Evolutionary conservation across 2,888 invertebrate species (phyloP).

Genomic region (Cabera pusaria): DNA sequence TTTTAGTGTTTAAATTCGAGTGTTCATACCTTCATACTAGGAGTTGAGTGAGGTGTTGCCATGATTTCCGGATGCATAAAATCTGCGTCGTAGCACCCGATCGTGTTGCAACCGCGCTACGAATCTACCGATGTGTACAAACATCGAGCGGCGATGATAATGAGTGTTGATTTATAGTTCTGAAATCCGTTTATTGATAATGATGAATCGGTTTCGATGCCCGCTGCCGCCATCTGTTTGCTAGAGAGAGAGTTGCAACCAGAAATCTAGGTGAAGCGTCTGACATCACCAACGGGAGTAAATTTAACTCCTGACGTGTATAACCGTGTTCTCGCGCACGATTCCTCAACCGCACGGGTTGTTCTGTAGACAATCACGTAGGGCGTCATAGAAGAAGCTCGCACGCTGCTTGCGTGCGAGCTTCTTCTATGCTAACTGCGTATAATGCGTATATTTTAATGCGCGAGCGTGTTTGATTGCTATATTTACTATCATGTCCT

Average conservation of each 20-base stretch:
- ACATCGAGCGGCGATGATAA: slow-evolving; percentile 16
- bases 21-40: no score
- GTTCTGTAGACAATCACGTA: slow-evolving; percentile 48
- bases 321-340: slow-evolving; percentile 49
- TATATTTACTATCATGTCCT: slow-evolving; percentile 32
- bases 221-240: slow-evolving; percentile 70
- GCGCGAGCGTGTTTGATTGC: slow-evolving; percentile 37
- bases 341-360: slow-evolving; percentile 59
- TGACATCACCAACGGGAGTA: slow-evolving; percentile 78
- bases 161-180: slow-evolving; percentile 20
- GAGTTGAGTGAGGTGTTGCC: slow-evolving; percentile 5
- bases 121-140: slow-evolving; percentile 24
- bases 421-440: no score
- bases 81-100: slow-evolving; percentile 1
- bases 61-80: slow-evolving; percentile 10
- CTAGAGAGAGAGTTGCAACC: slow-evolving; percentile 60
- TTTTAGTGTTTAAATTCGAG: no score
- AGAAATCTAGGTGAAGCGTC: slow-evolving; percentile 79
- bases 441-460: slow-evolving; percentile 42
- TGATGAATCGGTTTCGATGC: slow-evolving; percentile 36
- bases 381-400: slow-evolving; percentile 40
- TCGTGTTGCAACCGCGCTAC: not conserved
- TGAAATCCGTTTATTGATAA: slow-evolving; percentile 19
- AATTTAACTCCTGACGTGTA: slow-evolving; percentile 80
- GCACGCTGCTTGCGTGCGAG: no score